Base-by-base conservation (phyloP, 2,797 vertebrate species). In the Brachyrhaphis roseni region DNA sequence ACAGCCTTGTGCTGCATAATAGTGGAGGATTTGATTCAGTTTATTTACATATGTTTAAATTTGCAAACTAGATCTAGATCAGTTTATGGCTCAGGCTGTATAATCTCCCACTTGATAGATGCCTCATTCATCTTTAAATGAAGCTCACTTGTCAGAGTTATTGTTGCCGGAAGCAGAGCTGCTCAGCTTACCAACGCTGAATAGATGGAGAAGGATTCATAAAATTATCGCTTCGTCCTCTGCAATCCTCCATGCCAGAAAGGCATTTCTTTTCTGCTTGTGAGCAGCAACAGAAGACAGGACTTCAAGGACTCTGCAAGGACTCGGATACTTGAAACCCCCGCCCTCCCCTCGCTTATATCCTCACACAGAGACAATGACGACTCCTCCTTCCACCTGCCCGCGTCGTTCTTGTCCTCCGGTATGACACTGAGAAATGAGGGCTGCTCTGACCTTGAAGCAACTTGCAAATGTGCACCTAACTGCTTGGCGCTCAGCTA, bases 221-320 rank as follows among this genome's bases (percentile, higher is more conserved):
- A 4, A 39, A 51, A 51, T 51, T 5, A 28, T 26, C 5, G 36
- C 45, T 71, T 43, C 76, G 7, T 70, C 4, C 34, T 70, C 66
- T 71, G 76, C 26, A 41, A 28, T 2, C 62, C 28, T 31, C 1
- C 74, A 77, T 68, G 43, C 64, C 79, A 82, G 57, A 16, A 5
- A 74, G 46, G 1, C 16, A 1, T 73, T 87, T 74, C 49, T 86
- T 86, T 79, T 84, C 66, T 84, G 72, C 88, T 80, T 81, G 47
- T 59, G 75, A 78, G 71, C 79, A 78, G 55, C 80, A 26, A 59
- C 57, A 79, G 66, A 72, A 79, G n/a, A 85, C 79, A 84, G 15
- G 41, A 88, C 86, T 90, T 93, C 91, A 94, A 93, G 92, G 94
- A 84, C 92, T 90, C 73, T n/a, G 57, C 86, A 90, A 89, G 89